Evolutionary conservation across 2,888 invertebrate genomes (phyloP).

Genomic region (Lycophotia porphyrea): DNA sequence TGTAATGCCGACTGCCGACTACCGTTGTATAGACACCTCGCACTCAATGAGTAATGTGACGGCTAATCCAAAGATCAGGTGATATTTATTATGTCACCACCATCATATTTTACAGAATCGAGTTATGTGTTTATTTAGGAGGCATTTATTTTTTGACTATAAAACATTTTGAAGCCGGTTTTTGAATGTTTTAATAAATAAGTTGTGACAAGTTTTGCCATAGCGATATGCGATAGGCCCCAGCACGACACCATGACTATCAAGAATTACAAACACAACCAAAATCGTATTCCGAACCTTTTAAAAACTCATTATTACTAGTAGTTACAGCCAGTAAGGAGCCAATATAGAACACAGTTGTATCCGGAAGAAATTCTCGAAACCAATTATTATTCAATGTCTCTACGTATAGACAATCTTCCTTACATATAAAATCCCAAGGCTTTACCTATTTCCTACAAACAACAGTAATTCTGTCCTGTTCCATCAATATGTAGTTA

Average conservation of each 20-base stretch:
- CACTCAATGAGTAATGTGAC: constrained; percentile 33
- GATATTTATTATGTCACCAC: constrained; percentile 45
- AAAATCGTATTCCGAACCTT: background rate
- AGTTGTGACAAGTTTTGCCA: no score
- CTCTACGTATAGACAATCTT: constrained; percentile 16
- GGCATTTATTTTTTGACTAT: background rate
- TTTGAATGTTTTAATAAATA: background rate
- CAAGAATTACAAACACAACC: background rate
- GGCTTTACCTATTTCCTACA: constrained; percentile 31
- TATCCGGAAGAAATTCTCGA: constrained; percentile 42
- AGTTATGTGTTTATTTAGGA: constrained; percentile 22
- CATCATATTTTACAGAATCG: constrained; percentile 23
- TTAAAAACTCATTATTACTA: background rate
- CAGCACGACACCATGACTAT: background rate
- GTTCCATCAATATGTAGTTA: constrained; percentile 6
- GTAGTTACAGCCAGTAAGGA: background rate
- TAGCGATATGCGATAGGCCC: background rate
- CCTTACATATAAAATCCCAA: constrained; percentile 33
- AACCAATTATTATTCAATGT: constrained; percentile 35
- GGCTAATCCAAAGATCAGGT: constrained; percentile 25
- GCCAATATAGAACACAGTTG: constrained; percentile 6
- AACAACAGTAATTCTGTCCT: constrained; percentile 21
- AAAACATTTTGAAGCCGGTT: constrained; percentile 2
- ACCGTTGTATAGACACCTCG: constrained; percentile 17
- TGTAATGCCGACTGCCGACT: constrained; percentile 25